A percentile compares a stretch with the other conserved stretches of the same genome.
Conservation (phyloP, 2,888 invertebrate species). For the Phaonia tiefii region DNA sequence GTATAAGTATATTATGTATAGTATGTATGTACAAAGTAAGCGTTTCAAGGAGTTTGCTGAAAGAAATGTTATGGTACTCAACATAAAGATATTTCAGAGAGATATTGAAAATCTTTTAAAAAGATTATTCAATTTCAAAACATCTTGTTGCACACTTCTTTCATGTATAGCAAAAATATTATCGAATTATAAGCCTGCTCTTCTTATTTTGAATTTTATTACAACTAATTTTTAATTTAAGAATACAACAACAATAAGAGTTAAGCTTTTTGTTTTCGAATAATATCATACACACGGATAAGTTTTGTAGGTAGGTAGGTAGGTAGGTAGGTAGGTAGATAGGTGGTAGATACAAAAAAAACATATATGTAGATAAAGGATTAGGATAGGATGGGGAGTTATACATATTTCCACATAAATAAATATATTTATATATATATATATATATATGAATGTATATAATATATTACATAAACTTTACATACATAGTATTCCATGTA, state of each 20-base stretch:
- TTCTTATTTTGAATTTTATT: not conserved
- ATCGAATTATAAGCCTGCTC: conserved; percentile 14
- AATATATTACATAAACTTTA: conserved; percentile 43
- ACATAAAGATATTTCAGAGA: not conserved
- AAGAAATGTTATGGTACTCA: conserved; percentile 23
- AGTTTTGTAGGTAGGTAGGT: not conserved
- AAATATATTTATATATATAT: conserved; percentile 22
- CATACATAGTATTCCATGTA: conserved; percentile 39
- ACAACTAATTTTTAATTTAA: conserved; percentile 14
- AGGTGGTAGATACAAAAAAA: conserved; percentile 3
- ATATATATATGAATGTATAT: conserved; percentile 23
- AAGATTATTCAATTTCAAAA: conserved; percentile 1
- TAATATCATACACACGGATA: conserved; percentile 19
- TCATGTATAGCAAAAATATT: conserved; percentile 14
- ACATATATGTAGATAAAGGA: not conserved
- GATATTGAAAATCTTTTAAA: conserved; percentile 29
- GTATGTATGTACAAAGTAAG: conserved; percentile 60
- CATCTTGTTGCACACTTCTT: too few relatives aligned
- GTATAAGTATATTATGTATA: conserved; percentile 6
- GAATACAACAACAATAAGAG: conserved; percentile 41
- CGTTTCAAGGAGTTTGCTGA: conserved; percentile 51
- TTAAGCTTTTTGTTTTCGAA: conserved; percentile 23
- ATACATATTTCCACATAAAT: conserved; percentile 33
- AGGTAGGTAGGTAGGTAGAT: conserved; percentile 21
- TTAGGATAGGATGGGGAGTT: not conserved